Evolutionary conservation across 2,113 vertebrate species (phyloP).

Genomic region (Arizona elegans): DNA sequence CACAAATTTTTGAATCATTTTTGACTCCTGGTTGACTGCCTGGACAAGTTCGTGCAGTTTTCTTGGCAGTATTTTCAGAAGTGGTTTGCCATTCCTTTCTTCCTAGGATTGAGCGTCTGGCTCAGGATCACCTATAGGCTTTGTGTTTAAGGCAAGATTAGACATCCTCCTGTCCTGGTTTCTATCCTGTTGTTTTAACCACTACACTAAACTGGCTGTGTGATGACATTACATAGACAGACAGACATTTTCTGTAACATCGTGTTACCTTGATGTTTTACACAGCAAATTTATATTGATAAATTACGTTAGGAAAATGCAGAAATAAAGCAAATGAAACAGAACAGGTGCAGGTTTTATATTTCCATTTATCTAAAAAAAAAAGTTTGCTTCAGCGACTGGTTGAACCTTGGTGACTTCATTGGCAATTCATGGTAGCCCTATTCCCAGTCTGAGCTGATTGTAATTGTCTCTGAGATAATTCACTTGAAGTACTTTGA

Average conservation of each 20-base stretch:
- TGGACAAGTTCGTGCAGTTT: neutral
- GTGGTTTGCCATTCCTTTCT: neutral
- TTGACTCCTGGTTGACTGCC: neutral
- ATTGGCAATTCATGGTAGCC: neutral
- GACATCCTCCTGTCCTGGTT: neutral
- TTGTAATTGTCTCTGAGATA: neutral
- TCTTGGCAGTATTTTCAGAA: neutral
- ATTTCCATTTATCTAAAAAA: slow-evolving; percentile 23
- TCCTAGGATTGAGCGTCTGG: neutral
- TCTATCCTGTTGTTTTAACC: neutral
- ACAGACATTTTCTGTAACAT: neutral
- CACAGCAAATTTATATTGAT: neutral
- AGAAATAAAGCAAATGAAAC: neutral
- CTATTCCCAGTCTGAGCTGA: neutral
- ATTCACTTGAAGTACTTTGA: neutral
- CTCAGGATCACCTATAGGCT: neutral
- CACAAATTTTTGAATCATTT: neutral
- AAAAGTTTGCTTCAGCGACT: neutral
- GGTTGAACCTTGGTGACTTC: neutral
- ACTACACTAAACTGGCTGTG: neutral
- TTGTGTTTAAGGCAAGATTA: neutral
- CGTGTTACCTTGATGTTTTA: neutral
- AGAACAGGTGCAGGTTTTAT: slow-evolving; percentile 25
- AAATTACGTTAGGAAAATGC: neutral
- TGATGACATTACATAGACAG: neutral